Evolutionary conservation across 92 coral and sea anemone species (phyloP).

Genomic region (Heteractis magnifica): DNA sequence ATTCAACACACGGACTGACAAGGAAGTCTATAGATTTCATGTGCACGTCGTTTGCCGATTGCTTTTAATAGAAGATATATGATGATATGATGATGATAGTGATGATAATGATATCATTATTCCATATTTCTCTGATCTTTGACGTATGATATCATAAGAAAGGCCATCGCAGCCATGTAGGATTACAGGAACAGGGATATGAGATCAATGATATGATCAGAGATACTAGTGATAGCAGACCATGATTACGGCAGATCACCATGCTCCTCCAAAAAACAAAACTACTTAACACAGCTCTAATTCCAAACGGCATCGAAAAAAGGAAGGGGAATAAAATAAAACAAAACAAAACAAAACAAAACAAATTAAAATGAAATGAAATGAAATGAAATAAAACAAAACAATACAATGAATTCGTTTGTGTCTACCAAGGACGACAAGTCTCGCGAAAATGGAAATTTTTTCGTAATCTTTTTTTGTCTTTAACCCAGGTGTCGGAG

Average conservation of each 20-base stretch:
- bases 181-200: no score
- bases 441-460: background rate
- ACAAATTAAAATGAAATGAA: no score
- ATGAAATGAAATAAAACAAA: background rate
- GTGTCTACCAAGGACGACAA: background rate
- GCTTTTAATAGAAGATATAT: no score
- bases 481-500: background rate
- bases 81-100: background rate
- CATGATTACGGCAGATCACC: no score
- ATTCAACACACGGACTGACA: background rate
- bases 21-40: background rate
- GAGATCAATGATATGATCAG: no score
- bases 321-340: no score
- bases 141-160: background rate
- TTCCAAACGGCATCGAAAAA: no score
- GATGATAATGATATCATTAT: background rate
- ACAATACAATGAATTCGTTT: background rate
- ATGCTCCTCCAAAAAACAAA: no score
- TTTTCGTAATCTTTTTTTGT: background rate
- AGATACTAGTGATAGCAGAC: no score
- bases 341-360: no score
- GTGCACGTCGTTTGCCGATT: background rate
- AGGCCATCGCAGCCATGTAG: background rate
- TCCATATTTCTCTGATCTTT: background rate
- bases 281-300: no score